Conservation (phyloP, 2,888 invertebrate genomes). For the Drosophila prostipennis region DNA sequence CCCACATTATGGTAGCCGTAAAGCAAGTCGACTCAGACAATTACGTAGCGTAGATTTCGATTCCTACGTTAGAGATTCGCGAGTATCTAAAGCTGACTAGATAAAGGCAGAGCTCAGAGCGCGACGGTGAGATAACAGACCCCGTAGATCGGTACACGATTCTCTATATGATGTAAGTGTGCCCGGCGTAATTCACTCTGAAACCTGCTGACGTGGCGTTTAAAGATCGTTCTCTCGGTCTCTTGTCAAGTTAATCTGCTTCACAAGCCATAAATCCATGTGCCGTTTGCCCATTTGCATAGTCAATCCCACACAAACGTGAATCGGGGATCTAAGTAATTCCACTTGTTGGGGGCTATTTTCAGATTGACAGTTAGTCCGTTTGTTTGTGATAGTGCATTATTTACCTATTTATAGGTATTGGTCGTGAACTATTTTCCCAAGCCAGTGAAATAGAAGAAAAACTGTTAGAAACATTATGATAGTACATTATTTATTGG, state of each 20-base stretch:
- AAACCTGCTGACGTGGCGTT: slow-evolving; percentile 21
- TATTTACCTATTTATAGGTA: neutral
- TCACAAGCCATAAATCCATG: slow-evolving; percentile 29
- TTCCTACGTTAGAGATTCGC: slow-evolving; percentile 3
- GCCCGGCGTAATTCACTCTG: slow-evolving; percentile 13
- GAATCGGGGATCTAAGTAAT: slow-evolving; percentile 1
- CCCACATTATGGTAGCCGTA: slow-evolving; percentile 36
- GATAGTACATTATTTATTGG: neutral
- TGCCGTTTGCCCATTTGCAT: slow-evolving; percentile 31
- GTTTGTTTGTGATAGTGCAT: neutral
- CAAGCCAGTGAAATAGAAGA: slow-evolving; percentile 6
- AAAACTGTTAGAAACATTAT: neutral
- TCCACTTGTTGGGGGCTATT: slow-evolving; percentile 5
- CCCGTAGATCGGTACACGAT: neutral
- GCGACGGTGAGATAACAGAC: slow-evolving; percentile 10
- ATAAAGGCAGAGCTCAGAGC: slow-evolving; percentile 12
- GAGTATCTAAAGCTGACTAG: slow-evolving; percentile 18
- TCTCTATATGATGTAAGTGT: slow-evolving; percentile 27
- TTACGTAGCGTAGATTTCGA: slow-evolving; percentile 14
- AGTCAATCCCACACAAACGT: slow-evolving; percentile 21
- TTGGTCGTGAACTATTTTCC: neutral
- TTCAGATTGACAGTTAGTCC: neutral
- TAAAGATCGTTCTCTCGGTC: slow-evolving; percentile 13
- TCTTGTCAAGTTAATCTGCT: slow-evolving; percentile 12
- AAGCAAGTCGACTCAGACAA: slow-evolving; percentile 35